Evolutionary conservation across 2,888 invertebrate species (phyloP).

Genomic region (Drosophila borealis): DNA sequence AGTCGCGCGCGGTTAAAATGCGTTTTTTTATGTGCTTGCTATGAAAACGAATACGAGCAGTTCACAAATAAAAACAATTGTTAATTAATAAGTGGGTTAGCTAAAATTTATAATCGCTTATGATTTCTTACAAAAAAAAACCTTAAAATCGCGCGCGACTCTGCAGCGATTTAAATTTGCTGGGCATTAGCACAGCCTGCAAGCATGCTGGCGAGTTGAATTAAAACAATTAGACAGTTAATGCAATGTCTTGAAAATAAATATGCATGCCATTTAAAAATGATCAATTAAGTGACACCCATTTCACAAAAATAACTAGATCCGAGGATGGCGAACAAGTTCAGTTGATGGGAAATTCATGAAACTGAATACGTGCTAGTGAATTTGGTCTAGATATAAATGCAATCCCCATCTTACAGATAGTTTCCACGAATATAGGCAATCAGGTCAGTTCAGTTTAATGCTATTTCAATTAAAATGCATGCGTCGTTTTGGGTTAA

Average conservation of each 20-base stretch:
- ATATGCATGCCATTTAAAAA: too few species aligned
- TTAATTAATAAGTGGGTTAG: too few species aligned
- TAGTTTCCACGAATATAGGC: background rate
- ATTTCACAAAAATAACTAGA: background rate
- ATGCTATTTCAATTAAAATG: background rate
- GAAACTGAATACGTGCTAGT: background rate
- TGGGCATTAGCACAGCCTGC: too few species aligned
- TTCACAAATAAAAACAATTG: too few species aligned
- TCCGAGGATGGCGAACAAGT: background rate
- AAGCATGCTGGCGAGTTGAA: too few species aligned
- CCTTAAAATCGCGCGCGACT: too few species aligned
- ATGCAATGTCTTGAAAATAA: too few species aligned
- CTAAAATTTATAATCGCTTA: too few species aligned
- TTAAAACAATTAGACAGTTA: too few species aligned
- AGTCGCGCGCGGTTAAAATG: constrained; percentile 19
- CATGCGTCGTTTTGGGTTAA: constrained; percentile 8
- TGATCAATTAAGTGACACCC: too few species aligned
- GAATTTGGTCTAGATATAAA: background rate
- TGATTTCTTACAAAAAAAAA: too few species aligned
- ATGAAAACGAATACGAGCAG: background rate
- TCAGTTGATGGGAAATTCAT: background rate
- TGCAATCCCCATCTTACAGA: background rate
- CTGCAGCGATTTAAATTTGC: too few species aligned
- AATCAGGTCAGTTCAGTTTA: background rate
- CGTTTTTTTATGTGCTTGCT: constrained; percentile 29